phyloP scores from a whole-genome alignment of 2,113 vertebrate genomes.

The Corythornis vintsioides region DNA sequence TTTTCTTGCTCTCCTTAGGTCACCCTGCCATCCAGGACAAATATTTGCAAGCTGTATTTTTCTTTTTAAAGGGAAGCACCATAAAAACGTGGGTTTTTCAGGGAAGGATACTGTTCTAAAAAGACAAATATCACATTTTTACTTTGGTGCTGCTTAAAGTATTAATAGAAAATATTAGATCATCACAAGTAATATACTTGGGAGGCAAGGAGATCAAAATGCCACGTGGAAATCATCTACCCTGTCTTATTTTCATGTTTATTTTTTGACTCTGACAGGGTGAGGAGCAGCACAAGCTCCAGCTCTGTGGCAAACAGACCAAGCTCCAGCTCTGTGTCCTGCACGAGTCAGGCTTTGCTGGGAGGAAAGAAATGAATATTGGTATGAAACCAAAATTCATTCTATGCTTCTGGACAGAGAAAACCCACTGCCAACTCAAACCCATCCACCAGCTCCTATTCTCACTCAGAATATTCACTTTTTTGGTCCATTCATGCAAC shows the following conservation, averaged over 20 bases:
- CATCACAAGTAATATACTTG: neutral
- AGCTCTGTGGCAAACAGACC: neutral
- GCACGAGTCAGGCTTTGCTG: neutral
- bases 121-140: neutral
- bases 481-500: neutral
- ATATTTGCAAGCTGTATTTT: neutral
- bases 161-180: constrained; percentile 53
- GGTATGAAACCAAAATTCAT: neutral
- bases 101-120: neutral
- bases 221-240: neutral
- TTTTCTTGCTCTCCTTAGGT: neutral
- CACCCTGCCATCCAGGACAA: neutral
- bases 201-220: neutral
- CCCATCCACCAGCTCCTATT: neutral
- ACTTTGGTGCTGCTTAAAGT: neutral
- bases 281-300: neutral
- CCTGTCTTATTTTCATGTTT: neutral
- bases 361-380: neutral
- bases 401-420: neutral
- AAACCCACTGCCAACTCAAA: neutral
- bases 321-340: neutral
- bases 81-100: neutral
- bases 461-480: neutral
- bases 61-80: neutral
- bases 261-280: constrained; percentile 34